A percentile compares a stretch with the other conserved stretches of the same genome.
phyloP scores from a whole-genome alignment of 1,140 invertebrate genomes.

The Stegodyphus dumicola region DNA sequence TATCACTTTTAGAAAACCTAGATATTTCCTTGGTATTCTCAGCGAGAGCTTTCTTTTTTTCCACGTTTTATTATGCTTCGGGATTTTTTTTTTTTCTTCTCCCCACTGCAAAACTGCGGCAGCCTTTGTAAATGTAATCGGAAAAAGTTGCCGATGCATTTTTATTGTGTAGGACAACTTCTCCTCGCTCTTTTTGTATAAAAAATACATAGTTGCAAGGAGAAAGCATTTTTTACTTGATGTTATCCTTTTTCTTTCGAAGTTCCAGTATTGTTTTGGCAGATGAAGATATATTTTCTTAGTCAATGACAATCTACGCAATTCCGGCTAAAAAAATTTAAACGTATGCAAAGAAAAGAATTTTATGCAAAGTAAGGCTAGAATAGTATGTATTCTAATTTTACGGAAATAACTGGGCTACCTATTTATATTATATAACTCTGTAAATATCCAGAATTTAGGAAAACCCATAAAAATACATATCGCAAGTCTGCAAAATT shows the following conservation, averaged over 20 bases:
- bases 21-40: slow-evolving; percentile 51
- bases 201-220: slow-evolving; percentile 30
- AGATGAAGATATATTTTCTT: slow-evolving; percentile 59
- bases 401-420: no score
- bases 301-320: not conserved
- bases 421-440: no score
- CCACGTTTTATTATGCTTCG: slow-evolving; percentile 44
- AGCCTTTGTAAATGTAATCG: slow-evolving; percentile 54
- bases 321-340: not conserved
- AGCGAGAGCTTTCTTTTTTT: slow-evolving; percentile 17
- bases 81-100: slow-evolving; percentile 15
- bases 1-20: slow-evolving; percentile 52
- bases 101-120: not conserved
- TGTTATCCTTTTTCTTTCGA: slow-evolving; percentile 9
- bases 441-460: no score
- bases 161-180: slow-evolving; percentile 60
- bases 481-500: no score
- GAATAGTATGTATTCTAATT: no score
- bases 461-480: no score
- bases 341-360: no score
- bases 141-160: slow-evolving; percentile 60
- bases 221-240: slow-evolving; percentile 19
- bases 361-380: no score
- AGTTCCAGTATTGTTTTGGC: slow-evolving; percentile 44
- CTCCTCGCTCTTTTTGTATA: slow-evolving; percentile 13